Percentiles rank a stretch among this genome's conserved stretches.
These are phyloP conservation scores for Garrulus glandarius DNA, from an alignment of 2,797 vertebrate species.

Conservation along the genomic window DNA sequence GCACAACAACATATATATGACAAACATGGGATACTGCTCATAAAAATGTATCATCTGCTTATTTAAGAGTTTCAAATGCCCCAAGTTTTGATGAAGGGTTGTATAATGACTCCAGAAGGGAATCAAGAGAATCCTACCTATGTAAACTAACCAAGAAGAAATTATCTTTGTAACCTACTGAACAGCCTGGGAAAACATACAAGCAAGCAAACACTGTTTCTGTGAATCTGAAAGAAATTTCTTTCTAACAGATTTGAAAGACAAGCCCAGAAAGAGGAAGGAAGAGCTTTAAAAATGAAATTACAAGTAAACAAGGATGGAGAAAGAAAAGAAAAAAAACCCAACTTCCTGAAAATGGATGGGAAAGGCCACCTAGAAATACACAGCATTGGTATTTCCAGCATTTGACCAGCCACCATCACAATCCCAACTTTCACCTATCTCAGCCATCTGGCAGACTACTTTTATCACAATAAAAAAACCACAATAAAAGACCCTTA, in stretches of 20 bases:
- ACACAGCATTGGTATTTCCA: neutral
- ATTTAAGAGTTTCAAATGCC: neutral
- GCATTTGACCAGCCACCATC: neutral
- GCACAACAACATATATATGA: neutral
- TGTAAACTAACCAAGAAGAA: neutral
- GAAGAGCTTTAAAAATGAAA: conserved; percentile 14
- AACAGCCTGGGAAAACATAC: neutral
- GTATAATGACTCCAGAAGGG: neutral
- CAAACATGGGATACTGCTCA: neutral
- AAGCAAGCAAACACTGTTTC: neutral
- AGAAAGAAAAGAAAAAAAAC: neutral
- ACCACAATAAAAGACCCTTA: neutral
- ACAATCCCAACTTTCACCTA: neutral
- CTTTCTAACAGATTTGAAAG: neutral
- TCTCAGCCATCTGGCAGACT: neutral
- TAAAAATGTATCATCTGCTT: neutral
- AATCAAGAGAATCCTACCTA: neutral
- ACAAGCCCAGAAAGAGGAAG: neutral
- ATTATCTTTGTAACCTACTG: neutral
- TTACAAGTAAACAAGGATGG: neutral
- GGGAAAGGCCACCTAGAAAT: neutral
- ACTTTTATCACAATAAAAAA: neutral
- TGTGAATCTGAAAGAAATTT: neutral
- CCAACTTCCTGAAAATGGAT: neutral
- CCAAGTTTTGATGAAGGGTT: neutral